Base-by-base conservation (phyloP, 2,888 invertebrate species). In the Gari tellinella region DNA sequence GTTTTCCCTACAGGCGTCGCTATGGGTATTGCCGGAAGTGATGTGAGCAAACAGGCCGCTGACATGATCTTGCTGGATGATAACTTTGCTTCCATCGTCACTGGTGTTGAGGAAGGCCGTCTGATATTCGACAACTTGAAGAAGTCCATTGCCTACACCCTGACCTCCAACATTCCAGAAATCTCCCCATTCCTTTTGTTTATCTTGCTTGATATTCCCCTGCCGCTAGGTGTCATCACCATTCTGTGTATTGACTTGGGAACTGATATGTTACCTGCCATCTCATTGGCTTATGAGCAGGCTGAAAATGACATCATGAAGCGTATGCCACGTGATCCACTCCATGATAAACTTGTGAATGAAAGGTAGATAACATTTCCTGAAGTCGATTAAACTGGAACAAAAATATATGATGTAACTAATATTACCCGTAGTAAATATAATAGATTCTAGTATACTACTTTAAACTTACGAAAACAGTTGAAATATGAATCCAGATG, bases 31-130 rank as follows among this genome's bases (percentile, higher is more conserved):
- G 90, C 92, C 74, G 92, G 92, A 25, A 90, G 90, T 85, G 92
- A 92, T 78, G 92, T 92, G 41, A 95, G 92, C 72, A 96, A 97
- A 92, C 99, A 99, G 94, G 99, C 99, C 58, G 99, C 99, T 86
- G 99, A 99, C 95, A 99, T 99, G 99, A 99, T 99, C 92, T 94
- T 99, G 88, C 94, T 99, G 81, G 99, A 99, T 92, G 99, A 99
- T 93, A 99, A 99, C 94, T 99, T 99, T 93, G 98, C 99, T 38
- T 99, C 99, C 52, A 99, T 99, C 93, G 99, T 99, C 31, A 95
- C 94, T 1, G 97, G 96, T 51, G 95, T 97, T 19, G 96, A 97
- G 88, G 93, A 93, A 88, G 93, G 93, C 26, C 88, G 93, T 79
- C 93, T 99, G 86, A 98, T 99, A 93, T 99, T 98, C 94, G 98